phyloP scores from a whole-genome alignment of 2,888 invertebrate genomes.

The Harpalus rubripes region DNA sequence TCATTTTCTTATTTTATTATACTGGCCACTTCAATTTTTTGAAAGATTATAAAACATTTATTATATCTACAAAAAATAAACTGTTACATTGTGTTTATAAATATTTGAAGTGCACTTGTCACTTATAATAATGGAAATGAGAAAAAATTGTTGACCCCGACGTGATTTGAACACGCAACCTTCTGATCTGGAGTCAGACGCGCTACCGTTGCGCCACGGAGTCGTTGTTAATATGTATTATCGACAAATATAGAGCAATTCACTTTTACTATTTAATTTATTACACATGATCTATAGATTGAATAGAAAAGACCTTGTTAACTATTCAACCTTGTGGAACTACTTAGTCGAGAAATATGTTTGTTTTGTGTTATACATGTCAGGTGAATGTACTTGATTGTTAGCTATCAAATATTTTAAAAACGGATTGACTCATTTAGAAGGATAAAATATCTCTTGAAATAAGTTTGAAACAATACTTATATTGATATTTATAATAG shows the following conservation, averaged over 20 bases:
- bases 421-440: not conserved
- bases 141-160: slow-evolving; percentile 60
- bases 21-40: too few species aligned
- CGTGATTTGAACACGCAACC: slow-evolving; percentile 83
- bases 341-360: not conserved
- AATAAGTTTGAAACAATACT: not conserved
- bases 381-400: not conserved
- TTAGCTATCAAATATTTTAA: not conserved
- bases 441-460: not conserved
- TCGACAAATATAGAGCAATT: slow-evolving; percentile 2
- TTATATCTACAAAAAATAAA: not conserved
- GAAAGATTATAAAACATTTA: too few species aligned
- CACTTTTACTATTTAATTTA: slow-evolving; percentile 19
- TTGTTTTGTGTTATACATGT: not conserved
- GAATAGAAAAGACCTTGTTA: slow-evolving; percentile 34
- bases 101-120: not conserved
- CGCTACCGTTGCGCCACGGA: slow-evolving; percentile 98
- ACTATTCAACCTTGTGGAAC: slow-evolving; percentile 2
- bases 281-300: not conserved
- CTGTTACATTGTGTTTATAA: not conserved
- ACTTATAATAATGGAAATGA: not conserved
- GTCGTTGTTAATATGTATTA: slow-evolving; percentile 76
- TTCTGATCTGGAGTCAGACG: slow-evolving; percentile 99
- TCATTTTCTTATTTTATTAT: too few species aligned
- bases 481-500: too few species aligned